A percentile compares a stretch with the other conserved stretches of the same genome.
These are phyloP conservation scores for Theocolax elegans DNA, from an alignment of 1,140 invertebrate genomes.

Conservation along the genomic window DNA sequence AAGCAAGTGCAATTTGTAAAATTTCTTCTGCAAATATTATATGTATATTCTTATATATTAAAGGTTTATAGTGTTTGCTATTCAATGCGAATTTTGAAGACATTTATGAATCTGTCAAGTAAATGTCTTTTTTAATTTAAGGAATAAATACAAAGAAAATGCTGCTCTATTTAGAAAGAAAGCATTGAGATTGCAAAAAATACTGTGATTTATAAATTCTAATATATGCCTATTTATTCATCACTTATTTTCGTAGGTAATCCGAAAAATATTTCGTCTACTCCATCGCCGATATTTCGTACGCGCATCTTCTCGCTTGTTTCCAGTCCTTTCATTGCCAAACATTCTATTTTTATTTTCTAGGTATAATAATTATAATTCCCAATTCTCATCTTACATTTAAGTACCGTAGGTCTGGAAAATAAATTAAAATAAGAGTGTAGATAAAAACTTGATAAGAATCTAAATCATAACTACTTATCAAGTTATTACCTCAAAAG, in stretches of 20 bases:
- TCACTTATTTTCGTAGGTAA: constrained; percentile 24
- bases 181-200: too few relatives aligned
- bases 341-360: constrained; percentile 17
- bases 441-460: neutral
- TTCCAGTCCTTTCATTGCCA: constrained; percentile 10
- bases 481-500: constrained; percentile 18
- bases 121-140: too few relatives aligned
- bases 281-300: constrained; percentile 26
- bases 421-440: neutral
- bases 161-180: too few relatives aligned
- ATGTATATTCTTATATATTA: too few relatives aligned
- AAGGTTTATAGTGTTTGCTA: too few relatives aligned
- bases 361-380: constrained; percentile 1
- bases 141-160: too few relatives aligned
- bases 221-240: constrained; percentile 25
- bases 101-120: too few relatives aligned
- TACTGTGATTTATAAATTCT: constrained; percentile 14
- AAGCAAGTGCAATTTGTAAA: too few relatives aligned
- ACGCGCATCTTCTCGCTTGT: constrained; percentile 14
- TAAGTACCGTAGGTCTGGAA: constrained; percentile 15
- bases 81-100: too few relatives aligned
- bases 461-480: neutral
- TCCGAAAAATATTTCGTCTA: neutral
- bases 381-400: constrained; percentile 30
- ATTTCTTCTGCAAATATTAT: too few relatives aligned